Percentiles rank a stretch among this genome's conserved stretches.
Conservation (phyloP, 2,113 vertebrate genomes). For the Columba livia region DNA sequence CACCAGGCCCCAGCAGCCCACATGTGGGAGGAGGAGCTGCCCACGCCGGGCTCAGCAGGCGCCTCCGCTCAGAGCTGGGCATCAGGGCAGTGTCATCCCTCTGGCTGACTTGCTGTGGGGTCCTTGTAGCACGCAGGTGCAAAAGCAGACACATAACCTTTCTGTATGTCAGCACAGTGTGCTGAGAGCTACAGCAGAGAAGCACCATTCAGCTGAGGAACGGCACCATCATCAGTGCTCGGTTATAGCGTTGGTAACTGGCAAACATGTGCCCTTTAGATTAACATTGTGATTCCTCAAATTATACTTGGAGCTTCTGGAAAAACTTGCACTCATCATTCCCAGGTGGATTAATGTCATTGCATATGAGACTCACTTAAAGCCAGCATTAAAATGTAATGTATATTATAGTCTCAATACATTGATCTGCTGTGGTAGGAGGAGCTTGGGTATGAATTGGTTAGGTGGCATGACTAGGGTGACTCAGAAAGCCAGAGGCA, state of each 20-base stretch:
- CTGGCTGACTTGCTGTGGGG: not conserved
- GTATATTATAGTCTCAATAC: too few relatives aligned
- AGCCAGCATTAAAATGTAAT: not conserved
- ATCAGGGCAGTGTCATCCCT: accelerated
- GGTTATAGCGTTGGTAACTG: not conserved
- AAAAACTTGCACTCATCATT: not conserved
- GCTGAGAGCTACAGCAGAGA: not conserved
- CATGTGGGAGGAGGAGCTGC: accelerated
- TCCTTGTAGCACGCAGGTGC: not conserved
- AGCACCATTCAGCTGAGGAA: not conserved
- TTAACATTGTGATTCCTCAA: not conserved
- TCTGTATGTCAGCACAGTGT: not conserved
- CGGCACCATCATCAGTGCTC: accelerated
- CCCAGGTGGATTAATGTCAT: not conserved
- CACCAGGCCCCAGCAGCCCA: not conserved
- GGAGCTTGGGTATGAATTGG: not conserved
- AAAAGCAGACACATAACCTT: not conserved
- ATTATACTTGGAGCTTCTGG: not conserved
- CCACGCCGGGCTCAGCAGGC: accelerated
- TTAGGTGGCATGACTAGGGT: not conserved
- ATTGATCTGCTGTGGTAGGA: too few relatives aligned
- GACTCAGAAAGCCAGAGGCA: not conserved
- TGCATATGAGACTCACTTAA: not conserved
- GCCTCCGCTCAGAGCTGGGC: not conserved
- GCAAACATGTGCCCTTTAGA: not conserved